Evolutionary conservation across 2,797 vertebrate genomes (phyloP), one percentile per base, ranked within the genome.

Genomic region (Xyrichtys novacula): DNA sequence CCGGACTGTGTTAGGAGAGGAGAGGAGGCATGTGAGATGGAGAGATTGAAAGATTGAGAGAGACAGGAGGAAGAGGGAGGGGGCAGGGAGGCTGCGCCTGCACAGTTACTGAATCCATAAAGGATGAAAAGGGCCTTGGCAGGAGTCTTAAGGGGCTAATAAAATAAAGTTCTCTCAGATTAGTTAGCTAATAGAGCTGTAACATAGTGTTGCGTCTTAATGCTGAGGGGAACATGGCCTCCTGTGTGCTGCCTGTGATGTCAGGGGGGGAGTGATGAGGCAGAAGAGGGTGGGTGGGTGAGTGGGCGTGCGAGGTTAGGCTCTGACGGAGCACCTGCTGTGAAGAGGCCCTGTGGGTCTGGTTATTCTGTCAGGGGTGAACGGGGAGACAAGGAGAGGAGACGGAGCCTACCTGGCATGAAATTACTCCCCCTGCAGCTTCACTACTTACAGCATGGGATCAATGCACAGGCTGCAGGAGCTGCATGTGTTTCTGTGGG

Each of bases 181-280:
- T 91, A 93, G 89, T 90, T 86, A 83, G 87, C 91, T 93, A 93
- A 94, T 93, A 91, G 92, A 93, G 90, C 88, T 82, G 88, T 91
- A 91, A 88, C 87, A 68, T 71, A 80, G 80, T 76, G 85, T 78
- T 86, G 91, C 81, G 80, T 85, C 85, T 76, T 87, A 83, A 87
- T 83, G 83, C 84, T 76, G 74, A 84, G 74, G 81, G 63, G 67
- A 83, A 76, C 74, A 46, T 12, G 65, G 78, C 79, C 78, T 81
- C 86, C 74, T 65, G 78, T 65, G 68, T 42, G 72, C 72, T 68
- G 57, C n/a, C 61, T 62, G 68, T 68, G 77, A 79, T 76, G 74
- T 61, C 48, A 57, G 70, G 50, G 71, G 11, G n/a, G 43, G 65
- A 53, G 82, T 53, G 85, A 71, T 74, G 77, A 66, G 71, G 53